Percentiles rank a stretch among this genome's conserved stretches.
phyloP scores from a whole-genome alignment of 2,797 vertebrate species.

The Alauda arvensis region DNA sequence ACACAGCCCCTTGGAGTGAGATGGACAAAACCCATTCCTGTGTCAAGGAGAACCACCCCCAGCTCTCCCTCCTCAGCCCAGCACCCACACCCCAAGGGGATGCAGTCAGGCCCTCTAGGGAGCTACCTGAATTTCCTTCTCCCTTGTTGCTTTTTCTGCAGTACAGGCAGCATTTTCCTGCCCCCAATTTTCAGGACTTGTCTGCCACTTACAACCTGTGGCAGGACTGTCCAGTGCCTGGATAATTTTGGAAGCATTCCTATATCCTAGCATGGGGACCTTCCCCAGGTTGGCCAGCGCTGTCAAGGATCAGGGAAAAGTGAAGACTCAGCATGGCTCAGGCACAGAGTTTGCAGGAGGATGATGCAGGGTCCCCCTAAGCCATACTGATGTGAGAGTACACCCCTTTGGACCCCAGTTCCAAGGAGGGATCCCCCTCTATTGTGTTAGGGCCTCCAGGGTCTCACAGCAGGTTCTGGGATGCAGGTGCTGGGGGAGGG shows the following conservation, averaged over 20 bases:
- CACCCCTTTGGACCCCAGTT: background rate
- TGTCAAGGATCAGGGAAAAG: background rate
- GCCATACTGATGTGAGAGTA: accelerated
- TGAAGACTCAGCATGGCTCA: background rate
- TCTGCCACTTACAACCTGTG: background rate
- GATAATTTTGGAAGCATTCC: background rate
- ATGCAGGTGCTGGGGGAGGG: background rate
- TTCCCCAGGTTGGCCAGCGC: background rate
- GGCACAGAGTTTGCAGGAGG: background rate
- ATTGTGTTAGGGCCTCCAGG: background rate
- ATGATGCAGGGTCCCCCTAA: background rate
- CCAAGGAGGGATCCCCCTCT: background rate
- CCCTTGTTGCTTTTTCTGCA: background rate
- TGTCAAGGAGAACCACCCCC: background rate
- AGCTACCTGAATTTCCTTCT: background rate
- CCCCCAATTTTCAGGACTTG: background rate
- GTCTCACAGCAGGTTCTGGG: background rate
- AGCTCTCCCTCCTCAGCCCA: background rate
- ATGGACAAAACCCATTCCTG: background rate
- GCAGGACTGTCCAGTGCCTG: background rate
- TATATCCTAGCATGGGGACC: background rate
- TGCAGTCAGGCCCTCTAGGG: background rate
- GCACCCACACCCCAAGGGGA: background rate
- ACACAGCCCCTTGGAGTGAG: background rate
- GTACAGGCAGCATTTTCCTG: background rate